Conservation (phyloP, 2,888 invertebrate species). For the Ennomos quercinarius region DNA sequence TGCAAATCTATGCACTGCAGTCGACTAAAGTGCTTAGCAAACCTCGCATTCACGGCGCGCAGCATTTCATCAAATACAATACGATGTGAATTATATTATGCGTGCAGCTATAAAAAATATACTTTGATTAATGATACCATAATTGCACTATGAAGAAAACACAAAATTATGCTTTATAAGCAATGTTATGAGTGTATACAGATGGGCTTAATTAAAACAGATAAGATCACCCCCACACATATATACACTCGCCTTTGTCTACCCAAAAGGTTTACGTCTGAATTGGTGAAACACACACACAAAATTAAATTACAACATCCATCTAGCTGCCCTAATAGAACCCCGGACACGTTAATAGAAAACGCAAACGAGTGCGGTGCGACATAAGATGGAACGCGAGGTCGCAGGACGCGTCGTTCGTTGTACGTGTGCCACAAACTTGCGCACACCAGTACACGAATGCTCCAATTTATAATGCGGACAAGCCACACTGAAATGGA, state of each 20-base stretch:
- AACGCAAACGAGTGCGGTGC: slow-evolving; percentile 73
- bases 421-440: slow-evolving; percentile 50
- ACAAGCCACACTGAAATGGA: slow-evolving; percentile 84
- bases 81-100: too few relatives aligned
- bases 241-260: slow-evolving; percentile 40
- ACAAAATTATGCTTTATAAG: slow-evolving; percentile 1
- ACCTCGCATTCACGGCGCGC: slow-evolving; percentile 55
- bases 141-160: not conserved
- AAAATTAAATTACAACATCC: slow-evolving; percentile 74
- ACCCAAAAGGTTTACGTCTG: slow-evolving; percentile 49
- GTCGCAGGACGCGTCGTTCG: slow-evolving; percentile 60
- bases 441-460: slow-evolving; percentile 51
- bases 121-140: not conserved
- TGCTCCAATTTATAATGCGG: slow-evolving; percentile 83
- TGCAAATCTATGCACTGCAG: slow-evolving; percentile 84
- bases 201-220: slow-evolving; percentile 35
- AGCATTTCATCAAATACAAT: slow-evolving; percentile 79
- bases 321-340: slow-evolving; percentile 72
- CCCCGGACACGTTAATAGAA: slow-evolving; percentile 76
- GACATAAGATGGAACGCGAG: slow-evolving; percentile 65
- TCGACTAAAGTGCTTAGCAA: slow-evolving; percentile 76
- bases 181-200: slow-evolving; percentile 57
- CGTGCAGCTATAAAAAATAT: slow-evolving; percentile 61
- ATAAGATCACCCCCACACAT: slow-evolving; percentile 14
- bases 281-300: slow-evolving; percentile 61